Evolutionary conservation across 2,888 invertebrate genomes (phyloP).

Genomic region (Bursaphelenchus okinawaensis): DNA sequence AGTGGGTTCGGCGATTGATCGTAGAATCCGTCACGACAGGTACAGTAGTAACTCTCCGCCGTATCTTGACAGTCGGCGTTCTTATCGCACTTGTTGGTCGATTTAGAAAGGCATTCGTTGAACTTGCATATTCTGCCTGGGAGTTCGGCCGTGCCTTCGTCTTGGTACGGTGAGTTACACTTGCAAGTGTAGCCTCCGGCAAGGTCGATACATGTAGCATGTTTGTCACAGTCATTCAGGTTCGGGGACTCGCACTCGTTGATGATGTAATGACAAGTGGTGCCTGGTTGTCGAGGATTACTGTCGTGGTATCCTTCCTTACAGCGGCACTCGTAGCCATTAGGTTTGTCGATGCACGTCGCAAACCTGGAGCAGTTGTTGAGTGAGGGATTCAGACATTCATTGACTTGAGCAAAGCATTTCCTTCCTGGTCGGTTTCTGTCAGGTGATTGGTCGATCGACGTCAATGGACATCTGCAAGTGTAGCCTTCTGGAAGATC

Average conservation of each 20-base stretch:
- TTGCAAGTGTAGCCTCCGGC: conserved; percentile 48
- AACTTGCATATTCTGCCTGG: conserved; percentile 51
- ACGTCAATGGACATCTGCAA: conserved; percentile 62
- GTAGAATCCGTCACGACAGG: conserved; percentile 49
- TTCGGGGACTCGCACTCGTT: conserved; percentile 55
- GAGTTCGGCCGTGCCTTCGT: conserved; percentile 37
- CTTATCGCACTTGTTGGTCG: conserved; percentile 46
- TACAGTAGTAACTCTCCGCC: conserved; percentile 50
- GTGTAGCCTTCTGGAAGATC: conserved; percentile 73
- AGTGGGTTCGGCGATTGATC: conserved; percentile 47
- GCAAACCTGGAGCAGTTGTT: conserved; percentile 57
- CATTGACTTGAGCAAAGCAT: conserved; percentile 41
- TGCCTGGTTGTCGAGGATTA: conserved; percentile 50
- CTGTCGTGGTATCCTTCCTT: conserved; percentile 54
- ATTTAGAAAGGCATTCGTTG: conserved; percentile 46
- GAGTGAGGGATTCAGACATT: conserved; percentile 51
- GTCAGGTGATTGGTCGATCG: conserved; percentile 53
- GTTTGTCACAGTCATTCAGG: conserved; percentile 54
- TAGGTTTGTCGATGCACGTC: conserved; percentile 51
- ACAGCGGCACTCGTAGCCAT: conserved; percentile 50
- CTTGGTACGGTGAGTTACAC: conserved; percentile 46
- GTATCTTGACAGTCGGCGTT: conserved; percentile 50
- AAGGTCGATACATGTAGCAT: conserved; percentile 54
- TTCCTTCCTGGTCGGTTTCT: conserved; percentile 45
- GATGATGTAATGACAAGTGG: conserved; percentile 51